Evolutionary conservation across 2,888 invertebrate species (phyloP), one percentile per base, ranked within the genome.

Genomic region (Stenurella melanura): DNA sequence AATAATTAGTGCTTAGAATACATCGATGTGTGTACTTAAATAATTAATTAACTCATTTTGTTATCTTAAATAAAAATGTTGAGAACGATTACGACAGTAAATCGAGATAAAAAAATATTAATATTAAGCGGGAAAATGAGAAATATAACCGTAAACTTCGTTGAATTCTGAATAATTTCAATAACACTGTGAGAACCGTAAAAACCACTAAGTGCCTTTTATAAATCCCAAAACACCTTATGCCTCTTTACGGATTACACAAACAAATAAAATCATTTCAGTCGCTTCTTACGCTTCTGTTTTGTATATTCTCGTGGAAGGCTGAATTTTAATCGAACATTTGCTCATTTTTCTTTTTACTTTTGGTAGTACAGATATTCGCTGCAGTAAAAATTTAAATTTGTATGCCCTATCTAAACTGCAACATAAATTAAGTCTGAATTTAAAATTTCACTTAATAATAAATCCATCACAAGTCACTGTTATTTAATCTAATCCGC

Each of bases 401-500:
- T 67, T 15, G 19, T 54, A 26, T n/a, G 18, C 21, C 42, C n/a
- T 63, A 38, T 38, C 38, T 66, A 12, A 38, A 54, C 54, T 67
- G 21, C 67, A 54, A 67, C 67, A 26, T 67, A 54, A 67, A 67
- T 26, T 67, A 67, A 67, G 12, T 56, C 67, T 15, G 67, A 67
- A 67, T 67, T 67, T 54, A 30, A 67, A 67, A 67, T 67, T 67
- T 50, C 17, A 67, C 54, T 67, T 26, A 50, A 67, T 67, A 67
- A 67, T 67, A 67, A 67, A 67, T 67, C 54, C 67, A 67, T 67
- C 67, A 67, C 21, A n/a, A 67, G 67, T 67, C 50, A 67, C 67
- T 26, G 67, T 50, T 67, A 30, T 67, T 26, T 67, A 54, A 54
- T 54, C 67, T 67, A 54, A 67, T 67, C 67, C 56, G 21, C 50